phyloP scores from a whole-genome alignment of 2,797 vertebrate genomes.

The Argyrosomus regius region DNA sequence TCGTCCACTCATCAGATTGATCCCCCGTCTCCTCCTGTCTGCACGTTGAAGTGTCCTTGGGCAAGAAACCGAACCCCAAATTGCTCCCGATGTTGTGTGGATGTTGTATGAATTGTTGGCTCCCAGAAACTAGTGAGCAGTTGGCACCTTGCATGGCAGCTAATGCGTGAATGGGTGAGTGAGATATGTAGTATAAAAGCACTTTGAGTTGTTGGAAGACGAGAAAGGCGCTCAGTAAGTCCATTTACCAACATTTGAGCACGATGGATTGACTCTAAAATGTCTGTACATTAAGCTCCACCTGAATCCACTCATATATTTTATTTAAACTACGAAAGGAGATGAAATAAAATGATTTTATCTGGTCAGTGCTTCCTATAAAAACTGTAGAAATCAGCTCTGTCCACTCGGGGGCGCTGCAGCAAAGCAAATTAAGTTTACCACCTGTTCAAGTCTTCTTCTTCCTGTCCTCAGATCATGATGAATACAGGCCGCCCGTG shows the following conservation, averaged over 20 bases:
- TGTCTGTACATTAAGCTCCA: not conserved
- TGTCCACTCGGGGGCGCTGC: slow-evolving; percentile 59
- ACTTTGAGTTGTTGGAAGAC: too few species aligned
- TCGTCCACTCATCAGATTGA: too few species aligned
- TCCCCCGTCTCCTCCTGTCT: too few species aligned
- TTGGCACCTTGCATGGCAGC: too few species aligned
- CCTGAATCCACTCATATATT: not conserved
- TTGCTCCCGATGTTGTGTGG: too few species aligned
- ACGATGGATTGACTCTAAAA: not conserved
- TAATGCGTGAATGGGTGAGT: too few species aligned
- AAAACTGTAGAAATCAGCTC: not conserved
- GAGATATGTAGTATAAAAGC: too few species aligned
- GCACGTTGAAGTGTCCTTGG: too few species aligned
- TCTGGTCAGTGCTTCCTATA: not conserved
- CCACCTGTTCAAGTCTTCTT: not conserved
- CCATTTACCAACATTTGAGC: not conserved
- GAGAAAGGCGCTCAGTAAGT: not conserved
- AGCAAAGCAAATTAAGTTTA: slow-evolving; percentile 7
- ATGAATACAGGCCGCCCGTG: slow-evolving; percentile 83
- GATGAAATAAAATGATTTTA: not conserved
- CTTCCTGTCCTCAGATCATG: slow-evolving; percentile 77
- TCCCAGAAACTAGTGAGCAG: too few species aligned
- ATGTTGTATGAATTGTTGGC: too few species aligned
- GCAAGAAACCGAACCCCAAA: too few species aligned
- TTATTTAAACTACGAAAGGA: not conserved